Conservation (phyloP, 35 echinoderm and acorn worm genomes). For the Stichopus chloronotus region DNA sequence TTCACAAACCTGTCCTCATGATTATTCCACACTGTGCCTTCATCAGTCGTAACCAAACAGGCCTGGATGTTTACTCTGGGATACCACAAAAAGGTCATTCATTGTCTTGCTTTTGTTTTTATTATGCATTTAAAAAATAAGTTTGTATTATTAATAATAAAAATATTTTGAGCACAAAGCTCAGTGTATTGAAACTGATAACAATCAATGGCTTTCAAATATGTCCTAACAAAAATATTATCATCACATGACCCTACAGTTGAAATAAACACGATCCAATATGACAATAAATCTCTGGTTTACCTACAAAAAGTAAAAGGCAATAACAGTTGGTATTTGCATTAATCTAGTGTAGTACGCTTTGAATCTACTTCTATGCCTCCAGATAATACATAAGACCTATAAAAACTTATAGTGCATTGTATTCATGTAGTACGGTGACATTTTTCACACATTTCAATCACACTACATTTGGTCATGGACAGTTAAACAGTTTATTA, state of each 20-base stretch:
- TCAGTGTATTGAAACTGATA: not conserved
- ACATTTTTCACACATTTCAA: not conserved
- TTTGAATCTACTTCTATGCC: too few species aligned
- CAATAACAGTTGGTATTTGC: too few species aligned
- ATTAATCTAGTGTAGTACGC: too few species aligned
- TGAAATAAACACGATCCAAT: too few species aligned
- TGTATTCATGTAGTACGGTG: too few species aligned
- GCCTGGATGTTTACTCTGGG: not conserved
- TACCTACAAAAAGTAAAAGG: too few species aligned
- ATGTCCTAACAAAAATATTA: too few species aligned
- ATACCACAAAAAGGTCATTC: not conserved
- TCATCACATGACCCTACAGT: too few species aligned
- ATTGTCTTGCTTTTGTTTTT: not conserved
- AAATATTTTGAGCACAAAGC: not conserved
- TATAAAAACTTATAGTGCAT: not conserved
- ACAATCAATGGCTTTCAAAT: not conserved
- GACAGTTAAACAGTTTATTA: not conserved
- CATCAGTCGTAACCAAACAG: not conserved
- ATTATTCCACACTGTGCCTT: constrained; percentile 22
- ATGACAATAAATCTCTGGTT: too few species aligned
- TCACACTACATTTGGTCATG: not conserved
- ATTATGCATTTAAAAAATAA: not conserved
- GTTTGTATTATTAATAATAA: not conserved
- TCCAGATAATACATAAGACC: not conserved
- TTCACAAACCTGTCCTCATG: not conserved